Evolutionary conservation across 2,113 vertebrate genomes (phyloP).

Genomic region (Cinclus cinclus): DNA sequence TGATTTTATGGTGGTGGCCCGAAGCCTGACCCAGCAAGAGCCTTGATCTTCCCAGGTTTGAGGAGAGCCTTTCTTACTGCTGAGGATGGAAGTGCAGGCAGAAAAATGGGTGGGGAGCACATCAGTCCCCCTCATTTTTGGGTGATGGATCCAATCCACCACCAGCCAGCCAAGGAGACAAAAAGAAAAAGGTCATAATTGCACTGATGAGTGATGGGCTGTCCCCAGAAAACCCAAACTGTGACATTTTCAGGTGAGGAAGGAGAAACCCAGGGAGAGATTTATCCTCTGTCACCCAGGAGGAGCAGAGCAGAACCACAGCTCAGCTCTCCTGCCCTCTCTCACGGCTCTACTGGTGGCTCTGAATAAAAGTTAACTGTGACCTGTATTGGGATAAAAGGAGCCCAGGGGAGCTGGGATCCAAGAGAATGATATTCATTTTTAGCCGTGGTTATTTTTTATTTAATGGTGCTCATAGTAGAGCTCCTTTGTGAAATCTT

Average conservation of each 20-base stretch:
- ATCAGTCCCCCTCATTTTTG: neutral
- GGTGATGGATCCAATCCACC: no score
- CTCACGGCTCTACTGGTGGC: fast-evolving
- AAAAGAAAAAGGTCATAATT: neutral
- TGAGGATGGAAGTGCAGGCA: neutral
- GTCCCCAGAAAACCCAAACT: neutral
- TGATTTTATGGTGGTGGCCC: neutral
- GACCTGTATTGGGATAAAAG: neutral
- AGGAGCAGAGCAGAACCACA: neutral
- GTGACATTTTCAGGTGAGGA: neutral
- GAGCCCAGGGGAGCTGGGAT: neutral
- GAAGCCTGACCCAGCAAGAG: neutral
- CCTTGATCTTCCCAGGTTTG: neutral
- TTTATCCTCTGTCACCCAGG: neutral
- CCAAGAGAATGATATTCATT: neutral
- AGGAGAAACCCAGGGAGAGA: neutral
- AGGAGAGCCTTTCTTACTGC: neutral
- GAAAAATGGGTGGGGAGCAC: neutral
- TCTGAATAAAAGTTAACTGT: neutral
- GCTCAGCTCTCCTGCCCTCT: neutral
- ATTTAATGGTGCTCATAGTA: neutral
- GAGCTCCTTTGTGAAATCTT: neutral
- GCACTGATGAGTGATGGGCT: neutral
- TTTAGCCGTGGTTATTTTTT: neutral
- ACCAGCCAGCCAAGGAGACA: neutral